Base-by-base conservation (phyloP, 2,113 vertebrate species). In the Rhabdornis inornatus region DNA sequence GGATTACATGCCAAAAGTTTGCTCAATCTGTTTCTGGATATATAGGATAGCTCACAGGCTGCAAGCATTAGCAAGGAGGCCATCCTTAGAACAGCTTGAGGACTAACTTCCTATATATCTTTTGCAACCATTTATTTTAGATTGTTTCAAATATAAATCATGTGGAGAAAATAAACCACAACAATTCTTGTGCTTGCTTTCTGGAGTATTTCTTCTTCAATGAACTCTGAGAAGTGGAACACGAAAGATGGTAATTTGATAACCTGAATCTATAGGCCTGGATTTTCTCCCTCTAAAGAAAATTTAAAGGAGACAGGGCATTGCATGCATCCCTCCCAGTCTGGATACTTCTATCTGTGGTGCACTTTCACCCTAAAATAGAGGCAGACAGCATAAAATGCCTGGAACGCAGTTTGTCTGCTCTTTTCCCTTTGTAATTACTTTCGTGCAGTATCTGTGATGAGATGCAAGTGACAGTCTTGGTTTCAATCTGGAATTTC, bases 361-460 rank as follows among this genome's bases (percentile, higher is more conserved):
- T 45, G 64, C 28, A 49, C 6, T 0, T 59, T 80, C 40, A 37
- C 23, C 56, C 92, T 44, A 83, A 92, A 94, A 96, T 90, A 96
- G 92, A 95, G 82, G 65, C 93, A 96, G 94, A 96, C 85, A 94
- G 76, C 27, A 88, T 25, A 86, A 93, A 83, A 94, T 68, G 85
- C 79, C 82, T 93, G 93, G 79, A 96, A 95, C 1, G 7, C 56
- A 88, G 82, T 55, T 93, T 50, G 84, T 85, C 92, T 91, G 77
- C 49, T 53, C 50, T 90, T 68, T 63, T 95, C 44, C 9, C 50
- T 50, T 65, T 9, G 1, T 70, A 68, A 94, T 92, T 95, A 94
- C 90, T 95, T 92, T 86, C 63, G 83, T 90, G 52, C 39, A 37
- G 88, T 86, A 65, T 77, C 83, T 94, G 75, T 64, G 71, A 93